Base-by-base conservation (phyloP, 2,888 invertebrate genomes). In the Athalia cordata region DNA sequence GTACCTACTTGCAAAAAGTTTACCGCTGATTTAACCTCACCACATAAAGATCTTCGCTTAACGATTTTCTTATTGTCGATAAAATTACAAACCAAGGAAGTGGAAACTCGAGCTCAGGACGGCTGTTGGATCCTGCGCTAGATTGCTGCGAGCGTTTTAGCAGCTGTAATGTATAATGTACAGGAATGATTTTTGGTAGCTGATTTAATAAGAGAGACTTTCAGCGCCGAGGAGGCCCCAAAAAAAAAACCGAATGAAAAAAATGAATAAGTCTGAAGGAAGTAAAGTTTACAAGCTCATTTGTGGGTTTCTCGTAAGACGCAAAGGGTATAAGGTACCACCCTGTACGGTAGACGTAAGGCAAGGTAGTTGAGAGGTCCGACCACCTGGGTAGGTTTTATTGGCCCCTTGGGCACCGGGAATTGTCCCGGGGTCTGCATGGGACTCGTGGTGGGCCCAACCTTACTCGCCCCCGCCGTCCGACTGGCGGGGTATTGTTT, bases 331-430 rank as follows among this genome's bases (percentile, higher is more conserved):
- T 29, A 29, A 29, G 29, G 29, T 29, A 29, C 29, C 29, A 29
- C 29, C 29, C 29, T 29, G 29, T 29, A 29, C 29, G 29, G 29
- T 29, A 2, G 1, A 59, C 45, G 59, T 11, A 52, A 68, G 29
- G 43, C 74, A 50, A 29, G 29, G 50, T 50, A 29, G 62, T 49
- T 29, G 75, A 75, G 75, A 75, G 75, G 75, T 43, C 61, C 75
- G 75, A 75, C 75, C 75, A 75, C 75, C 75, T 75, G 64, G 75
- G 75, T 75, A 62, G 75, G 62, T 75, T 75, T 75, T 75, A 75
- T 75, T 64, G 59, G 75, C 50, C 75, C 64, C 75, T 64, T n/a
- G 62, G 75, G 75, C 29, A 45, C 75, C 62, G 75, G 75, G 72
- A 57, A 57, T 72, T 75, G 64, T 50, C 55, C 50, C 65, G 15